A percentile compares a stretch with the other conserved stretches of the same genome.
These are phyloP conservation scores for Microctonus brassicae DNA, from an alignment of 2,888 invertebrate species.

Conservation along the genomic window DNA sequence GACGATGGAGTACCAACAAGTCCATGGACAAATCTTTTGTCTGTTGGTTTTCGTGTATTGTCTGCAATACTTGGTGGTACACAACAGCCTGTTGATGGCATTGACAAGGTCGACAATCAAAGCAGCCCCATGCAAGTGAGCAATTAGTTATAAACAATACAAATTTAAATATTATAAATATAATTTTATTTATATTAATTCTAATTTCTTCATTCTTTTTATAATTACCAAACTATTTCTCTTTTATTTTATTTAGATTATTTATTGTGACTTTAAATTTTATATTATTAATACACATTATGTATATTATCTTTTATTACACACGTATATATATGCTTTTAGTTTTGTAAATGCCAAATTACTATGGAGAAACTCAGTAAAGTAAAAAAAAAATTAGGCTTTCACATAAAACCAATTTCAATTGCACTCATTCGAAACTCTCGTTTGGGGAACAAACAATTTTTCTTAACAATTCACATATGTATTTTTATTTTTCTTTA, in stretches of 20 bases:
- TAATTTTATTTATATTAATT: neutral
- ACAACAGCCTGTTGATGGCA: slow-evolving; percentile 81
- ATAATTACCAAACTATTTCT: neutral
- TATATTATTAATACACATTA: neutral
- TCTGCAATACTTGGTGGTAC: slow-evolving; percentile 85
- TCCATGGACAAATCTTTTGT: slow-evolving; percentile 89
- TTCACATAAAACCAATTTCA: slow-evolving; percentile 24
- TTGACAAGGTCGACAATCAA: slow-evolving; percentile 89
- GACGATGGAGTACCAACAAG: slow-evolving; percentile 78
- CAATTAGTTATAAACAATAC: slow-evolving; percentile 24
- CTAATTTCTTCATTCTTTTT: slow-evolving; percentile 1
- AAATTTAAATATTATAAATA: neutral
- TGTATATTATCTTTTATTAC: slow-evolving; percentile 5
- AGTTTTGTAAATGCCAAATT: slow-evolving; percentile 15
- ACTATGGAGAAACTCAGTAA: slow-evolving; percentile 10
- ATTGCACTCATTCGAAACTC: slow-evolving; percentile 18
- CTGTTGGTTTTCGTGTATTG: slow-evolving; percentile 88
- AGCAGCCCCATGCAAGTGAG: slow-evolving; percentile 90
- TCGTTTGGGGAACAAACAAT: too few species aligned
- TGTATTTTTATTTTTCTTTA: too few species aligned
- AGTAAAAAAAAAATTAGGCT: slow-evolving; percentile 31
- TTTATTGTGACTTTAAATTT: too few species aligned
- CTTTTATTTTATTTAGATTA: neutral
- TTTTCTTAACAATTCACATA: slow-evolving; percentile 21
- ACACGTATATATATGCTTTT: slow-evolving; percentile 12